Evolutionary conservation across 1,140 invertebrate species (phyloP).

Genomic region (Drosophila sturtevanti): DNA sequence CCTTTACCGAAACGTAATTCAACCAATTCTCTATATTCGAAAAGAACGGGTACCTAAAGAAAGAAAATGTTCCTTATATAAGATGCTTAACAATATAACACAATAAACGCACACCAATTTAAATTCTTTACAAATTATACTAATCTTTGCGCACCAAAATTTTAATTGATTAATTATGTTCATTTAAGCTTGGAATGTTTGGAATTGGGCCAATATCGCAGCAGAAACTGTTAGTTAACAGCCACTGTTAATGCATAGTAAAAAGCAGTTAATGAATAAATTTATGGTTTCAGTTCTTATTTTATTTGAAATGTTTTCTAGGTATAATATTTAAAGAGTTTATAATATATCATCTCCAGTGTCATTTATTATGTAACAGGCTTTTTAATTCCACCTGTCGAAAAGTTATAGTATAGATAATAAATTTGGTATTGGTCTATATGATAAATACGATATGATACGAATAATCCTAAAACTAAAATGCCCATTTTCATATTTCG

Average conservation of each 20-base stretch:
- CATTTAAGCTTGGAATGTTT: too few relatives aligned
- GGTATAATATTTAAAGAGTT: background rate
- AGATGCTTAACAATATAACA: background rate
- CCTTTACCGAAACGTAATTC: constrained; percentile 67
- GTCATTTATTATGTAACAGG: background rate
- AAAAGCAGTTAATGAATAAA: too few relatives aligned
- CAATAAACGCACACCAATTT: background rate
- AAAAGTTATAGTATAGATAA: background rate
- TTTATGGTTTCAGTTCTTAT: background rate
- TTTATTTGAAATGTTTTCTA: background rate
- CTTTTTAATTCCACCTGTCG: background rate
- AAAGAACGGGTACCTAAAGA: too few relatives aligned
- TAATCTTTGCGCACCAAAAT: too few relatives aligned
- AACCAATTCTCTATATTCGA: background rate
- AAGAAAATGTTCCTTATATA: too few relatives aligned
- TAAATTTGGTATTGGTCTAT: constrained; percentile 11
- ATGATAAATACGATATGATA: constrained; percentile 11
- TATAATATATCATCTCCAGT: background rate
- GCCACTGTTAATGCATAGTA: too few relatives aligned
- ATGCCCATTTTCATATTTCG: background rate
- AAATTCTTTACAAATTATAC: too few relatives aligned
- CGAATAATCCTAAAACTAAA: constrained; percentile 7
- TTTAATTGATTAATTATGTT: too few relatives aligned
- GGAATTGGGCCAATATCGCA: too few relatives aligned
- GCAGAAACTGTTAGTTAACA: too few relatives aligned